Evolutionary conservation across 2,888 invertebrate species (phyloP).

Genomic region (Didymodactylos carnosus): DNA sequence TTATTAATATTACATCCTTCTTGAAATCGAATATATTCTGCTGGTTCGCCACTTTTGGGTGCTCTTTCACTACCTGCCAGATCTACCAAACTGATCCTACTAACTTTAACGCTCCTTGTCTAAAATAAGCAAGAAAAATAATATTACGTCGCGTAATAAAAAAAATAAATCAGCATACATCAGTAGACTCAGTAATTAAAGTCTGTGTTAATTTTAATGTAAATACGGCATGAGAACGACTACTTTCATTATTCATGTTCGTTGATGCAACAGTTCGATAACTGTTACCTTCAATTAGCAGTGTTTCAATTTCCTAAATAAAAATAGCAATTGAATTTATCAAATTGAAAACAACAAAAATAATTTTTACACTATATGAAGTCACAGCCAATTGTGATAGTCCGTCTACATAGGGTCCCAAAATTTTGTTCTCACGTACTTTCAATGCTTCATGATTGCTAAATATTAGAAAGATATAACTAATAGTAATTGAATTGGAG

Average conservation of each 20-base stretch:
- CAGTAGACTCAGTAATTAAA: constrained; percentile 59
- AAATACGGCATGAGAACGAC: constrained; percentile 95
- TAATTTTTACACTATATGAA: constrained; percentile 58
- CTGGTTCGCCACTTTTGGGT: constrained; percentile 28
- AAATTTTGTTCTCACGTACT: constrained; percentile 85
- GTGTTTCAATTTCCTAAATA: constrained; percentile 71
- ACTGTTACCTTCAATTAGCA: constrained; percentile 96
- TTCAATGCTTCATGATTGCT: constrained; percentile 60
- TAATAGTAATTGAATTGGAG: neutral
- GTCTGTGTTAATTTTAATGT: constrained; percentile 87
- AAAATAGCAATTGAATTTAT: neutral
- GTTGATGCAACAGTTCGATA: constrained; percentile 97
- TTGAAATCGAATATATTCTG: constrained; percentile 25
- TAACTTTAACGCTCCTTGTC: constrained; percentile 46
- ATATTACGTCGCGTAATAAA: neutral
- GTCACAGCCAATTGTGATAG: constrained; percentile 80
- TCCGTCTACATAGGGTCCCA: constrained; percentile 84
- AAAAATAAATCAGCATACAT: too few species aligned
- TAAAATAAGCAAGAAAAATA: neutral
- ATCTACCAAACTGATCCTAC: constrained; percentile 29
- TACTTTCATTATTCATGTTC: constrained; percentile 98
- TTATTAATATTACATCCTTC: constrained; percentile 57
- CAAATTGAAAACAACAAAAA: too few species aligned
- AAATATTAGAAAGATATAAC: constrained; percentile 2
- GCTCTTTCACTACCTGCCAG: constrained; percentile 32